Percentiles rank a stretch among this genome's conserved stretches.
phyloP scores from a whole-genome alignment of 2,797 vertebrate species.

The Eulemur coronatus region DNA sequence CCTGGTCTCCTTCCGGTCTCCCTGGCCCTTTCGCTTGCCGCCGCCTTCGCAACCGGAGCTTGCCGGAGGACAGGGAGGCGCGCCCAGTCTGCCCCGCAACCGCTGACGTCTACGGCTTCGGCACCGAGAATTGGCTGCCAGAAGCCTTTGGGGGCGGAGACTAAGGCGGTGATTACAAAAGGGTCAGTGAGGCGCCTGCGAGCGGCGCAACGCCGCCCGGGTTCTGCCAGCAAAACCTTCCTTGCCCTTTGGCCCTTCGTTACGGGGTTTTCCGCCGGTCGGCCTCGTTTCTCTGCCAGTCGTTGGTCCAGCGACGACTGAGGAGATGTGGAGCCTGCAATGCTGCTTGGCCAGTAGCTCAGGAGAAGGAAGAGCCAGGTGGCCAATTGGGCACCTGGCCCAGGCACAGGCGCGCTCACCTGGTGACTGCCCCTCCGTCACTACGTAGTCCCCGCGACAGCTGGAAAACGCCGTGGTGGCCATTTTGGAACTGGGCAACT shows the following conservation, averaged over 20 bases:
- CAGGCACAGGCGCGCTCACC: neutral
- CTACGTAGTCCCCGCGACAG: neutral
- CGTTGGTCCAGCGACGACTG: neutral
- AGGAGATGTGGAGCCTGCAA: neutral
- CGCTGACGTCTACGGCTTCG: accelerated
- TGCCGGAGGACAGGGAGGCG: accelerated
- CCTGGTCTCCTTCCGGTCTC: neutral
- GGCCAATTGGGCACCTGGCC: neutral
- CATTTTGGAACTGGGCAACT: neutral
- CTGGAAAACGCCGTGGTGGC: neutral
- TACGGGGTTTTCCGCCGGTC: neutral
- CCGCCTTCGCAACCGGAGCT: neutral
- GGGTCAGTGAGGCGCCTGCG: accelerated
- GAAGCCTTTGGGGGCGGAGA: neutral
- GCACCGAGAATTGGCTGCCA: neutral
- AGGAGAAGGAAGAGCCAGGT: neutral
- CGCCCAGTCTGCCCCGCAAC: neutral
- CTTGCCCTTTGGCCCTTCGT: neutral
- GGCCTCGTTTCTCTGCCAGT: neutral
- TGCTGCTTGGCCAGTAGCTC: neutral
- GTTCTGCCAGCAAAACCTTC: accelerated
- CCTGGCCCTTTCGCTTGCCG: neutral
- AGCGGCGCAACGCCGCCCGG: accelerated
- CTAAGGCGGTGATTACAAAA: accelerated
- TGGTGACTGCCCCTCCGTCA: neutral